Base-by-base conservation (phyloP, 2,797 vertebrate species). In the Acipenser ruthenus region DNA sequence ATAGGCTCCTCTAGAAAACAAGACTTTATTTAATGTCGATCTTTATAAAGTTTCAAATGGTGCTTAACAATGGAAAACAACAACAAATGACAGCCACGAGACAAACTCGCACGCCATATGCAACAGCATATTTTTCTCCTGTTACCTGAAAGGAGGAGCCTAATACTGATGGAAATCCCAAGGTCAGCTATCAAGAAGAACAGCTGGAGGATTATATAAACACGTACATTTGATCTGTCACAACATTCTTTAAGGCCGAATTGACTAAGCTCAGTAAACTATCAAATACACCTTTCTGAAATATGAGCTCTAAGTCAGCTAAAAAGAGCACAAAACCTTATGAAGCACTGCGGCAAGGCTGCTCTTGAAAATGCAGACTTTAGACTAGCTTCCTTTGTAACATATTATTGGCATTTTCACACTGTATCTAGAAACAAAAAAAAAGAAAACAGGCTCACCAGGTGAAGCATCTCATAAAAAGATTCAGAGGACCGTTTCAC, bases 401-500 rank as follows among this genome's bases (percentile, higher is more conserved):
- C 11, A 58, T 18, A 18, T 58, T 12, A 7, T 10, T 15, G 52
- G 50, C 59, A 49, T 50, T 11, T 58, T 58, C 8, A 23, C 4
- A 62, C 60, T 37, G 12, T 8, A 6, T 10, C 15, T 48, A 50
- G 12, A 60, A 7, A 50, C 1, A 49, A 12, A 53, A 23, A 61
- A 10, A 12, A 65, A 13, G 49, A 64, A 73, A 58, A 65, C 18
- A 62, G 67, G 73, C 88, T 91, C 84, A 92, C 90, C 89, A 90
- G 79, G 76, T 91, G 85, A 53, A 94, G 92, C 74, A 93, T 80
- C 76, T 87, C 90, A 81, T 89, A 88, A 66, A 94, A 72, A 55
- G 93, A 93, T 72, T 92, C 93, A 0, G 91, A 81, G 0, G 90
- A 88, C 78, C 82, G 82, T 78, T 82, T 92, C 49, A 37, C 1